Evolutionary conservation across 1,140 invertebrate genomes (phyloP).

Genomic region (Atopsyche davidsoni): DNA sequence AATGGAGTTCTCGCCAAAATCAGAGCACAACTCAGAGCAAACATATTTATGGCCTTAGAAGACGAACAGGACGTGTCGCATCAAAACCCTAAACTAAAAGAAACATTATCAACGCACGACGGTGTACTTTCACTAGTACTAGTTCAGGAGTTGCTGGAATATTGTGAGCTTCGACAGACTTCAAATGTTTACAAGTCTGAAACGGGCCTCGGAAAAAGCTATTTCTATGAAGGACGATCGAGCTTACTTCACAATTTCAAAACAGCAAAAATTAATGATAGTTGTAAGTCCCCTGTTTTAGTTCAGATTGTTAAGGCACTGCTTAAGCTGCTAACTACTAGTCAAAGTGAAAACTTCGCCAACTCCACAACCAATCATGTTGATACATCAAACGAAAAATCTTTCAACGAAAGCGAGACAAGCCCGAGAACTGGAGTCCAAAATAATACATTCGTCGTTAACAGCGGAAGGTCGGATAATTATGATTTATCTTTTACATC

Average conservation of each 20-base stretch:
- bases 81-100: conserved; percentile 41
- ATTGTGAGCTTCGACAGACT: conserved; percentile 46
- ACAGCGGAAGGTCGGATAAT: conserved; percentile 23
- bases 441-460: conserved; percentile 20
- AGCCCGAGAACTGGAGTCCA: conserved; percentile 8
- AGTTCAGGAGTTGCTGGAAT: conserved; percentile 46
- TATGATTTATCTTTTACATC: conserved; percentile 25
- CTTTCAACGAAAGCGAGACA: conserved; percentile 16
- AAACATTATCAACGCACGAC: conserved; percentile 40
- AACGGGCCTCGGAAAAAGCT: conserved; percentile 43
- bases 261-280: conserved; percentile 6
- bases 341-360: not conserved
- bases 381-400: conserved; percentile 12
- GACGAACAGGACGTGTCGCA: conserved; percentile 42
- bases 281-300: conserved; percentile 18
- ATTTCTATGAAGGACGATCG: conserved; percentile 36
- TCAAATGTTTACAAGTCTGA: conserved; percentile 46
- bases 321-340: conserved; percentile 16
- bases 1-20: conserved; percentile 48
- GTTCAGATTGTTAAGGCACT: conserved; percentile 19
- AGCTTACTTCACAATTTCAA: conserved; percentile 16
- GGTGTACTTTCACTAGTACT: conserved; percentile 40
- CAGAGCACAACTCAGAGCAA: conserved; percentile 43
- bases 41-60: conserved; percentile 47
- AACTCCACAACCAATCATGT: not conserved